Base-by-base conservation (phyloP, 2,113 vertebrate genomes). In the Macrotis lagotis region DNA sequence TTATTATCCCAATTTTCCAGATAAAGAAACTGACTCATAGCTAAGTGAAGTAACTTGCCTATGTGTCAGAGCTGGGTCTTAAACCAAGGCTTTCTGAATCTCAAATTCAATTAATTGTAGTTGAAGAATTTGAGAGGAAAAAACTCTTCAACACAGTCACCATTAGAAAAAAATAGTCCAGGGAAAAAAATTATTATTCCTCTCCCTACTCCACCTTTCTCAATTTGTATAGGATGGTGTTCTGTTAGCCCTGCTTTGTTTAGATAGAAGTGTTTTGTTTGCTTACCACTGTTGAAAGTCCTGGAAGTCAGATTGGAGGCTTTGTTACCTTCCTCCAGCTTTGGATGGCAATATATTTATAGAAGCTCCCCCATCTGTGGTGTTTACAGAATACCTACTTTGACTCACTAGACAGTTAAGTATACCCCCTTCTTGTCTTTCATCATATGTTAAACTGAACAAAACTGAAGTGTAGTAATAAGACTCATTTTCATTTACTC, bases 341-440 rank as follows among this genome's bases (percentile, higher is more conserved):
- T 83, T 49, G 48, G 94, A 44, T 90, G 90, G 90, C 66, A 74
- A 16, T 74, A 90, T 95, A n/a, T 22, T 55, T 59, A 51, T 48
- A 51, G 48, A 26, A n/a, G 1, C 92, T 93, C 92, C 50, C 6
- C 91, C 19, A 37, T 53, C 31, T 48, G 16, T 89, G 92, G 88
- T 91, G 88, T 92, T 96, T 96, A 66, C 25, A 51, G 92, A 90
- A 96, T 92, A 2, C 48, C 26, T 93, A 53, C 48, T 24, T 53
- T 90, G 26, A 50, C 48, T 95, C 74, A 28, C 24, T 28, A 28
- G 90, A 92, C 11, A 66, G 51, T 10, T 10, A 19, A 91, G 48
- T 31, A n/a, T n/a, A 83, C 19, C 25, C 37, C 25, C 25, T 44
- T 2, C 16, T 50, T 31, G 52, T 92, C 16, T 44, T 66, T 25